These are phyloP conservation scores for Callithrix jacchus DNA, from an alignment of 2,113 vertebrate genomes.

Conservation along the genomic window DNA sequence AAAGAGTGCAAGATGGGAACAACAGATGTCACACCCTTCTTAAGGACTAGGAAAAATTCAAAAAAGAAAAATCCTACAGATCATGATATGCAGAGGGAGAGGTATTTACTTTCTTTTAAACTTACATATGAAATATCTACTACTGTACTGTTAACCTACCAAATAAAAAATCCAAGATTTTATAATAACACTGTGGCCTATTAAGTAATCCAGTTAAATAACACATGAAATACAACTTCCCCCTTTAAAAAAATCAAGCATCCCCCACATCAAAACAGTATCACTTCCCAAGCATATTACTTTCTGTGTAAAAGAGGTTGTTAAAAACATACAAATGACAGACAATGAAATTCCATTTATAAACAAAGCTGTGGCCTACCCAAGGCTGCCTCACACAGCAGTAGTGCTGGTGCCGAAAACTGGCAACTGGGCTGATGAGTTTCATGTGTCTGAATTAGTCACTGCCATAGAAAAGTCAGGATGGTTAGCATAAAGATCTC, in stretches of 20 bases:
- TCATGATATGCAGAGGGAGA: background rate
- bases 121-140: background rate
- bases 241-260: slow-evolving; percentile 33
- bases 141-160: background rate
- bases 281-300: background rate
- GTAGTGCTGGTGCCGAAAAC: background rate
- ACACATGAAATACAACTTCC: background rate
- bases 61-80: background rate
- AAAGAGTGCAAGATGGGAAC: background rate
- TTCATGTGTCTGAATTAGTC: background rate
- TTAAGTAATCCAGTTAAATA: background rate
- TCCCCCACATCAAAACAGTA: background rate
- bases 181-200: background rate
- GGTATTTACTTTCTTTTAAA: background rate
- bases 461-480: background rate
- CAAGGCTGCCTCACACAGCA: background rate
- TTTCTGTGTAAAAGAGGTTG: background rate
- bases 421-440: accelerated
- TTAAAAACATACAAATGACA: background rate
- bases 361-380: background rate
- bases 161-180: slow-evolving; percentile 33
- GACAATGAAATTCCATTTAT: background rate
- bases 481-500: background rate
- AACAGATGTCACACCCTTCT: background rate
- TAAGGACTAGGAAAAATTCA: background rate